Evolutionary conservation across 2,113 vertebrate genomes (phyloP).

Genomic region (Salvator merianae): DNA sequence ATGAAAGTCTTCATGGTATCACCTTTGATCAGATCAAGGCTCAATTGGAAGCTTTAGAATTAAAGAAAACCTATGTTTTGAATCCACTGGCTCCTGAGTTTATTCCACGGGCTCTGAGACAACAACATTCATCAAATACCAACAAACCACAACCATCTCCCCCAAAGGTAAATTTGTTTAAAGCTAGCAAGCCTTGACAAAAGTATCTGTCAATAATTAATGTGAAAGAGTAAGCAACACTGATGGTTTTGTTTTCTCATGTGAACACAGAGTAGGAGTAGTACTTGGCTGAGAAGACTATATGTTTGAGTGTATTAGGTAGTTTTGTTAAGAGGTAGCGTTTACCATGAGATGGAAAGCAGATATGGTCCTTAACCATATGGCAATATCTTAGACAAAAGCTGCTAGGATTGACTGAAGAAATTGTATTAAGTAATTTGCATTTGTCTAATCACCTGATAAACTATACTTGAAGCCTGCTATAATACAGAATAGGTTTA

Average conservation of each 20-base stretch:
- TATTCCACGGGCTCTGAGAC: constrained; percentile 91
- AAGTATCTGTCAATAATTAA: not conserved
- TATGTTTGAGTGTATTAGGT: not conserved
- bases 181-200: not conserved
- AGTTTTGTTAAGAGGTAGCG: not conserved
- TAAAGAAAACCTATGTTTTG: constrained; percentile 98
- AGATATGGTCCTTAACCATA: not conserved
- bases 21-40: constrained; percentile 97
- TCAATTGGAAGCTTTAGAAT: constrained; percentile 95
- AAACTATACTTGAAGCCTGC: not conserved
- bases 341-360: not conserved
- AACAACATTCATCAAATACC: constrained; percentile 79
- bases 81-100: constrained; percentile 98
- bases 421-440: not conserved
- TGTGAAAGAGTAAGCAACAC: constrained; percentile 6
- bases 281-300: not conserved
- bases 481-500: not conserved
- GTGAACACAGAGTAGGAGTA: not conserved
- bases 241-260: constrained; percentile 19
- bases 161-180: constrained; percentile 84
- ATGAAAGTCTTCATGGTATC: constrained; percentile 95
- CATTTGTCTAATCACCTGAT: not conserved
- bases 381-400: not conserved
- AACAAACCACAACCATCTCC: constrained; percentile 91
- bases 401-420: not conserved